phyloP scores from a whole-genome alignment of 2,797 vertebrate genomes.

The Ctenosaura bakeri region DNA sequence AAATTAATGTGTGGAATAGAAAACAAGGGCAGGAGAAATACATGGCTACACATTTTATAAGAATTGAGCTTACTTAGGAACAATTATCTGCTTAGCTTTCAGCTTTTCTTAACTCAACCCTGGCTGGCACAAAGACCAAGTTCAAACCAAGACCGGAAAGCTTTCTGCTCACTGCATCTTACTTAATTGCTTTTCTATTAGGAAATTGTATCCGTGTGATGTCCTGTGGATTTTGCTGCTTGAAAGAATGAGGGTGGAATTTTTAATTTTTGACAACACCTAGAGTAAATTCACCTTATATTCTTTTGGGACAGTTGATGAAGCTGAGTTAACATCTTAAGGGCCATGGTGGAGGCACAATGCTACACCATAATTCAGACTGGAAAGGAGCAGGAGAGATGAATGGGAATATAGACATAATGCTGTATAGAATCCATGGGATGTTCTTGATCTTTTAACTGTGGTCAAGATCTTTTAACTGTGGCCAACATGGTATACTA shows the following conservation, averaged over 20 bases:
- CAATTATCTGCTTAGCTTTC: not conserved
- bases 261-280: not conserved
- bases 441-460: not conserved
- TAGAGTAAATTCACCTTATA: not conserved
- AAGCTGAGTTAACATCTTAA: not conserved
- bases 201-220: constrained; percentile 6
- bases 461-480: not conserved
- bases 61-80: not conserved
- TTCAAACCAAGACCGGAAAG: not conserved
- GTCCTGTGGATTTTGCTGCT: constrained; percentile 35
- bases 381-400: not conserved
- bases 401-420: not conserved
- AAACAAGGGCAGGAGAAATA: constrained; percentile 38
- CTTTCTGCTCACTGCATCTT: constrained; percentile 20
- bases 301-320: not conserved
- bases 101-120: not conserved
- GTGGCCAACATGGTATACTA: too few species aligned
- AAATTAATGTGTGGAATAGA: constrained; percentile 33
- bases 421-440: too few species aligned
- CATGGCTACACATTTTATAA: not conserved
- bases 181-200: not conserved
- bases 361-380: not conserved
- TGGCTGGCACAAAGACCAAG: not conserved
- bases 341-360: not conserved
- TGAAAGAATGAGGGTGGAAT: not conserved